A percentile compares a stretch with the other conserved stretches of the same genome.
phyloP scores from a whole-genome alignment of 2,888 invertebrate species.

The Chrysodeixis includens region DNA sequence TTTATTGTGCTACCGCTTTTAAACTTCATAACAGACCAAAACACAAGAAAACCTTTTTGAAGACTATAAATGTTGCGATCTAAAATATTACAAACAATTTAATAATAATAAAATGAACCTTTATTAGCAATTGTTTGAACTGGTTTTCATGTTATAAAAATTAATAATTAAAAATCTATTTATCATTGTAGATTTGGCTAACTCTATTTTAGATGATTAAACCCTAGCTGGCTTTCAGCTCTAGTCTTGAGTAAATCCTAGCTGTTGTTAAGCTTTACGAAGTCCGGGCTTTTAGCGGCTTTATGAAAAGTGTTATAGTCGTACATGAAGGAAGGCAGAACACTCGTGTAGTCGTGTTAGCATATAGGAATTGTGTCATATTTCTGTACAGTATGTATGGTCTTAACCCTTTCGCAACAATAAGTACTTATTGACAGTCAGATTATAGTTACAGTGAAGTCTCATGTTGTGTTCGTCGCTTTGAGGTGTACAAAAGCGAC shows the following conservation, averaged over 20 bases:
- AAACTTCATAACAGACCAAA: conserved; percentile 11
- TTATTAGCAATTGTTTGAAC: neutral
- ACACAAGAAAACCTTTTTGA: conserved; percentile 24
- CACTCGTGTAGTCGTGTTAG: neutral
- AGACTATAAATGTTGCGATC: conserved; percentile 16
- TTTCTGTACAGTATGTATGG: too few relatives aligned
- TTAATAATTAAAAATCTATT: neutral
- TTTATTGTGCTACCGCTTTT: conserved; percentile 20
- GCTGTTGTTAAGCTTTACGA: neutral
- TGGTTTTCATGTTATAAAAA: neutral
- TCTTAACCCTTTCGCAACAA: too few relatives aligned
- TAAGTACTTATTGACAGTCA: too few relatives aligned
- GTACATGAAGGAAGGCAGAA: neutral
- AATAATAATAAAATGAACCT: conserved; percentile 7
- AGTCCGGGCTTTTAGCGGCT: neutral
- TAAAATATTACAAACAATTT: conserved; percentile 16
- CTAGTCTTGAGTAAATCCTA: neutral
- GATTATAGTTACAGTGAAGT: too few relatives aligned
- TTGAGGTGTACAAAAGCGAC: too few relatives aligned
- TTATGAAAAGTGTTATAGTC: neutral
- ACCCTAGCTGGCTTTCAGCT: neutral
- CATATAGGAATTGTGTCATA: too few relatives aligned
- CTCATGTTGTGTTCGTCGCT: too few relatives aligned
- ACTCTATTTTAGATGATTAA: neutral
- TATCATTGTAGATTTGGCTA: neutral